Evolutionary conservation across 2,888 invertebrate species (phyloP).

Genomic region (Mimas tiliae): DNA sequence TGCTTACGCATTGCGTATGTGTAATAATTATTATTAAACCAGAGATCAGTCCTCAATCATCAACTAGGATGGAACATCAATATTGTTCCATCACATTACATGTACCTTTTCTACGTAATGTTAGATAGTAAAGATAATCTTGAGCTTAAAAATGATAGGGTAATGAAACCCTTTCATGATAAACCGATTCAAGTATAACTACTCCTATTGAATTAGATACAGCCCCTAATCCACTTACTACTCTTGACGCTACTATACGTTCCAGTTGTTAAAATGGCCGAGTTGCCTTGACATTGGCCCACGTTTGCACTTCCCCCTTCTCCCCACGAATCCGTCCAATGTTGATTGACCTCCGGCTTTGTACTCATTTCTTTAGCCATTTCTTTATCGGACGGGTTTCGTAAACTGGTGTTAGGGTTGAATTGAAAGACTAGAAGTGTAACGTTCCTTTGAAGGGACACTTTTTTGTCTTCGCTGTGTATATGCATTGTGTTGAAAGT

Average conservation of each 20-base stretch:
- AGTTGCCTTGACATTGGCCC: conserved; percentile 23
- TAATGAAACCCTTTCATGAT: background rate
- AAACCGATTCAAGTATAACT: background rate
- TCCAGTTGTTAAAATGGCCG: conserved; percentile 10
- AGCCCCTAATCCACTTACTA: conserved; percentile 10
- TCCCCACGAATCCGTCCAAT: background rate
- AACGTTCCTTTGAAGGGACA: background rate
- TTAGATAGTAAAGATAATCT: too few species aligned
- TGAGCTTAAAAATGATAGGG: background rate
- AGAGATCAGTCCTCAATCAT: too few species aligned
- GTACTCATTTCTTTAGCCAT: background rate
- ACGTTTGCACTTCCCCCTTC: conserved; percentile 11
- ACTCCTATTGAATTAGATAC: conserved; percentile 4
- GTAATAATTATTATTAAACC: too few species aligned
- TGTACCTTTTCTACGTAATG: too few species aligned
- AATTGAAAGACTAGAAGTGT: conserved; percentile 18
- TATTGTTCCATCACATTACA: too few species aligned
- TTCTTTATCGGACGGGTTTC: conserved; percentile 2
- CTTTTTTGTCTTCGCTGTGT: conserved; percentile 22
- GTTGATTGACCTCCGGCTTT: background rate
- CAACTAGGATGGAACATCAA: too few species aligned
- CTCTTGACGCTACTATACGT: background rate
- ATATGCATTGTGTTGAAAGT: background rate
- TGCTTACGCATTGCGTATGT: too few species aligned
- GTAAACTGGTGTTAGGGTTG: conserved; percentile 1